Evolutionary conservation across 1,140 invertebrate species (phyloP).

Genomic region (Dolichoris vasculosae): DNA sequence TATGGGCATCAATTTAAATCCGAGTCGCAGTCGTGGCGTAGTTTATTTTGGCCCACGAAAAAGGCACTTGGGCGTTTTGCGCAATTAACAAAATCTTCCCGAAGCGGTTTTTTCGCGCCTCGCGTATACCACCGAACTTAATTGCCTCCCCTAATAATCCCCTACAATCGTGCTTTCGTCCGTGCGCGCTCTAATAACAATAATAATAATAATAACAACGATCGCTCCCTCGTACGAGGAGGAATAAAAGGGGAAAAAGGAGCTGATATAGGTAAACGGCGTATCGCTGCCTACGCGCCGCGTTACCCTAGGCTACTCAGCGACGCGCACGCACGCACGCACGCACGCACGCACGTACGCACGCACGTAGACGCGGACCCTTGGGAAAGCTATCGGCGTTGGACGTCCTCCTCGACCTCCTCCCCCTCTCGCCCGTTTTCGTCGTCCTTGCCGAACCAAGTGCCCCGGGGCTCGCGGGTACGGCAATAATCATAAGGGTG

Average conservation of each 20-base stretch:
- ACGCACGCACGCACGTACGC: neutral
- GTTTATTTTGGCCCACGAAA: neutral
- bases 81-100: slow-evolving; percentile 37
- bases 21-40: neutral
- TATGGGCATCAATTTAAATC: neutral
- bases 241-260: slow-evolving; percentile 31
- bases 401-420: neutral
- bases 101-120: slow-evolving; percentile 39
- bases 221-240: neutral
- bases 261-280: slow-evolving; percentile 27
- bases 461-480: neutral
- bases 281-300: neutral
- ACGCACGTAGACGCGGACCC: neutral
- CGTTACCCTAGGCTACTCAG: neutral
- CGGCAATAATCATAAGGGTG: slow-evolving; percentile 27
- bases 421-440: neutral
- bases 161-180: slow-evolving; percentile 41
- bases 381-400: slow-evolving; percentile 20
- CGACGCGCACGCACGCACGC: neutral
- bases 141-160: slow-evolving; percentile 50
- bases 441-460: neutral
- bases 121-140: slow-evolving; percentile 37
- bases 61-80: slow-evolving; percentile 27
- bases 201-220: slow-evolving; percentile 14
- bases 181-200: slow-evolving; percentile 32